Base-by-base conservation (phyloP, 2,797 vertebrate species). In the Eleutherodactylus coqui region DNA sequence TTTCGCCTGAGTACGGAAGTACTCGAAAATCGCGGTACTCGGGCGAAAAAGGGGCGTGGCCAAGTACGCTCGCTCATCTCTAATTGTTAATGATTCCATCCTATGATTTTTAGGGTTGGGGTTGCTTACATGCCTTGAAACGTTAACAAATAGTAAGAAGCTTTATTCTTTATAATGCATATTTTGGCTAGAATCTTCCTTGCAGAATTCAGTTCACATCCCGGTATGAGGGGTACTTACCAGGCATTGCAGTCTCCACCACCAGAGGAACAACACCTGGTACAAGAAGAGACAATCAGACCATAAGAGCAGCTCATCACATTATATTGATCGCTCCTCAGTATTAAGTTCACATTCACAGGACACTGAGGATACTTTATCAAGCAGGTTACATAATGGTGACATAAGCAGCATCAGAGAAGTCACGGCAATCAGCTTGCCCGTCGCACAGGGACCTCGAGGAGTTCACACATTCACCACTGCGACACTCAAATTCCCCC, bases 401-500 rank as follows among this genome's bases (percentile, higher is more conserved):
- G 51, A 53, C 19, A 38, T 19, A 2, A 11, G 32, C 60, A 38
- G 2, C 88, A 53, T 89, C 86, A 1, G 86, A 86, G 75, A 75
- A 88, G 58, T 89, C 88, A 0, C 29, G 19, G 55, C 88, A 88
- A 41, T 89, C 86, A 1, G 72, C 41, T 8, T 4, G 75, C 0
- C 86, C 83, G 4, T 89, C 83, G 32, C 88, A 89, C 21, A 89
- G 73, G 8, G 88, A 47, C 1, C 29, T 75, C 19, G 83, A 60
- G 6, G 83, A 83, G n/a, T 79, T 76, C 11, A 89, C 38, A 14
- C 88, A 89, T 49, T 88, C 83, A 0, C 88, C 88, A 3, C 72
- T 89, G 70, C 60, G 5, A 21, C 88, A 89, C 45, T 85, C 70
- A 36, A 88, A 89, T 21, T 85, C 86, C 45, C 88, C 88, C 0